These are phyloP conservation scores for Alosa sapidissima DNA, from an alignment of 2,797 vertebrate species.

Conservation along the genomic window DNA sequence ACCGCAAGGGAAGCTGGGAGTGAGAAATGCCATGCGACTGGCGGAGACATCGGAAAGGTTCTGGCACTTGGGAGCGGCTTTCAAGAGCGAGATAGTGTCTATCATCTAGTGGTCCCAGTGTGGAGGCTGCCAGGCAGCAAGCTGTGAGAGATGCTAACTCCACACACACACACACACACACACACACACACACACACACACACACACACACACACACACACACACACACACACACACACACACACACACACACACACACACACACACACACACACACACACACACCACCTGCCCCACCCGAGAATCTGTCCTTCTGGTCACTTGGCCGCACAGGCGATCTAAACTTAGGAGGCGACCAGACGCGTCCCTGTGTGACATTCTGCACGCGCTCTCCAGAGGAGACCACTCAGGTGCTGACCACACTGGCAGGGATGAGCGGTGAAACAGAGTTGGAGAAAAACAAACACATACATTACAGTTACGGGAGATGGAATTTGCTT, in stretches of 20 bases:
- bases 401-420: neutral
- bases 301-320: neutral
- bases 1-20: neutral
- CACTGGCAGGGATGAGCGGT: neutral
- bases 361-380: slow-evolving; percentile 6
- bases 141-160: neutral
- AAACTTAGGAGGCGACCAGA: neutral
- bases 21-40: neutral
- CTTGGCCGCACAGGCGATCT: neutral
- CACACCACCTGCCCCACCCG: neutral
- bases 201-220: too few species aligned
- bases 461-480: neutral
- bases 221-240: too few species aligned
- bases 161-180: too few species aligned
- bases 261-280: too few species aligned
- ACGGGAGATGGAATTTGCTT: neutral
- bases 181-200: too few species aligned
- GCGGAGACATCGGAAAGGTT: neutral
- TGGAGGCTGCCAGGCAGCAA: neutral
- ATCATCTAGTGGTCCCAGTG: neutral
- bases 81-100: neutral
- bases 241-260: too few species aligned
- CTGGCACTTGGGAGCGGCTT: slow-evolving; percentile 1
- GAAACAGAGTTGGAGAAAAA: neutral
- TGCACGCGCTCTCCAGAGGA: neutral